Base-by-base conservation (phyloP, 2,888 invertebrate species). In the Helleia helle region DNA sequence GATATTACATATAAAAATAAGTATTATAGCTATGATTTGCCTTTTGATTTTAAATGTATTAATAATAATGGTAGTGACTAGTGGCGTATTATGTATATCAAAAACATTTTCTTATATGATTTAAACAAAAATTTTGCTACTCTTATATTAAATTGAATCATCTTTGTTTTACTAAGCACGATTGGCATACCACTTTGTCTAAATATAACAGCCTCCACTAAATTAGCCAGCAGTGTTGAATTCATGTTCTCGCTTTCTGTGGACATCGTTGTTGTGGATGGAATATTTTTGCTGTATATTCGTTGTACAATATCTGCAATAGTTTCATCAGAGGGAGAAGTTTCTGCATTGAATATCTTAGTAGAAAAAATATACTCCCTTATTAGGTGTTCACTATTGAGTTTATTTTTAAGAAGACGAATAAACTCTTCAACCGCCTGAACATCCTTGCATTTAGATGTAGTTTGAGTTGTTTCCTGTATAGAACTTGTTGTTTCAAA, bases 171-270 rank as follows among this genome's bases (percentile, higher is more conserved):
- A n/a, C n/a, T n/a, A n/a, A n/a, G n/a, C n/a, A n/a, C 2, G 11
- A 18, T 15, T 17, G 25, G 40, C 55, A 17, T 63, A 80, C 83
- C 75, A 41, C 62, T 63, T 44, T 62, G 73, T 56, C 74, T 65
- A 54, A 83, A 83, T 51, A 84, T 83, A 6, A 84, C 73, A 26
- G 81, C 79, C 59, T 83, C 80, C 6, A 84, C 72, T 44, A 84
- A 70, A 63, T 84, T 73, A 3, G 70, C 76, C 15, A 84, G 64
- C 39, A 81, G 55, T 7, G 83, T 81, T 25, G 83, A 81, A 57
- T 84, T 83, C 0, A 80, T 52, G 37, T 59, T 56, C 42, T 79
- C 72, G 43, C 47, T 62, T 17, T 65, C 55, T 2, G 67, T 57
- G 22, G 57, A 36, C 52, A 58, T 71, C 5, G 49, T 50, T 9